Base-by-base conservation (phyloP, 2,797 vertebrate species). In the Heterohyrax brucei region DNA sequence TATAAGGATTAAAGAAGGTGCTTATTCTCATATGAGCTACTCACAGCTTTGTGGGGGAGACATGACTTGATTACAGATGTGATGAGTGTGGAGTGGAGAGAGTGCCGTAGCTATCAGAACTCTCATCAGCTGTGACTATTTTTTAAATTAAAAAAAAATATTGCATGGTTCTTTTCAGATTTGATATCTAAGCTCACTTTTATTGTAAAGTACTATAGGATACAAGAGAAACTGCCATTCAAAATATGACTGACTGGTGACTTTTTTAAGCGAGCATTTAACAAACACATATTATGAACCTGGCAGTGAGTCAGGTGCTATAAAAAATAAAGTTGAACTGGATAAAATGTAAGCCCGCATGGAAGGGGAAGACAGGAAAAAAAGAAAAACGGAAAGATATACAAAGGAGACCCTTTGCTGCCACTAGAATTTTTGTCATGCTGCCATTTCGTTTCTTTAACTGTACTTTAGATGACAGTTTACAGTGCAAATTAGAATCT, bases 1-100 rank as follows among this genome's bases (percentile, higher is more conserved):
- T 81, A 26, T 46, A 68, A 88, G 88, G 85, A 39, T 92, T 56
- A 93, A 77, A 84, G 78, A 83, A 87, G 28, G 30, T 68, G 3
- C n/a, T 59, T 30, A 77, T 56, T 80, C 76, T 48, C 39, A 39
- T 73, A 1, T 8, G 22, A 82, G 79, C 53, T 87, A 39, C 22
- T 72, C 26, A 19, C 64, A 86, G 72, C 44, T 82, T 76, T 87
- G 82, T 44, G 72, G 28, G 89, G 87, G 28, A 64, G 72, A 68
- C 61, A 53, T 76, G 86, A 79, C 77, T 72, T 90, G 50, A 48
- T n/a, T 44, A 39, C 30, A n/a, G 30, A 50, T 83, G 28, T 39
- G 61, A 73, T 79, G 64, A 91, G 39, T 76, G 26, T 81, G 46
- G 18, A 48, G 7, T 89, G 44, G 61, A 77, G 72, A 1, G 16